These are phyloP conservation scores for Goniozus legneri DNA, from an alignment of 1,140 invertebrate genomes.

Conservation along the genomic window DNA sequence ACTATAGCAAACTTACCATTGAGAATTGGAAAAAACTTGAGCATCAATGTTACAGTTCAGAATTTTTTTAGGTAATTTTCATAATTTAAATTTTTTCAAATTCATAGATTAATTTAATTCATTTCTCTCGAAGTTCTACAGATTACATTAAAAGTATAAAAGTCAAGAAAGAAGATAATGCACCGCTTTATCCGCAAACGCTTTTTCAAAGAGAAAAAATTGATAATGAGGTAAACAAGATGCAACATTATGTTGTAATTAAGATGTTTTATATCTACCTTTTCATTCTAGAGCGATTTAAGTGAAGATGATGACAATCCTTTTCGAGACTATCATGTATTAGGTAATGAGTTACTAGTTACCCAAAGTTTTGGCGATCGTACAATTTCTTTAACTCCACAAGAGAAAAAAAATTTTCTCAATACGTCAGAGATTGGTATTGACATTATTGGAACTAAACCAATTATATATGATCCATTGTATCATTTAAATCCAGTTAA, in stretches of 20 bases:
- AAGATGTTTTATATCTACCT: not conserved
- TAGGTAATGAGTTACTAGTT: conserved; percentile 2
- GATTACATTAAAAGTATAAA: too few species aligned
- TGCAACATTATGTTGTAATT: not conserved
- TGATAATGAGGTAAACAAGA: not conserved
- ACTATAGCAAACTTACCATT: conserved; percentile 18
- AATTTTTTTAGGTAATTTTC: conserved; percentile 19
- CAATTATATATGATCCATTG: conserved; percentile 17
- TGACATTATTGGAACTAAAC: conserved; percentile 26
- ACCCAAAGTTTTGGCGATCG: conserved; percentile 11
- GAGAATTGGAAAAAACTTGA: conserved; percentile 16
- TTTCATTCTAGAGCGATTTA: conserved; percentile 4
- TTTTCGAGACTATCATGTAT: conserved; percentile 3
- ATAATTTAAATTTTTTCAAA: conserved; percentile 1
- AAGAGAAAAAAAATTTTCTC: conserved; percentile 13
- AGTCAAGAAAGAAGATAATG: too few species aligned
- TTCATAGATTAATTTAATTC: not conserved
- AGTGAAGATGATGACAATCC: not conserved
- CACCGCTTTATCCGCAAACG: not conserved
- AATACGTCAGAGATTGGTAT: conserved; percentile 14
- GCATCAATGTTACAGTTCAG: conserved; percentile 19
- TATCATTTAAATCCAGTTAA: conserved; percentile 21
- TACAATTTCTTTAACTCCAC: conserved; percentile 17
- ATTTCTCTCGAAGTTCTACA: too few species aligned
- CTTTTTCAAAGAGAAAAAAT: not conserved